Base-by-base conservation (phyloP, 2,113 vertebrate genomes). In the Protobothrops mucrosquamatus region DNA sequence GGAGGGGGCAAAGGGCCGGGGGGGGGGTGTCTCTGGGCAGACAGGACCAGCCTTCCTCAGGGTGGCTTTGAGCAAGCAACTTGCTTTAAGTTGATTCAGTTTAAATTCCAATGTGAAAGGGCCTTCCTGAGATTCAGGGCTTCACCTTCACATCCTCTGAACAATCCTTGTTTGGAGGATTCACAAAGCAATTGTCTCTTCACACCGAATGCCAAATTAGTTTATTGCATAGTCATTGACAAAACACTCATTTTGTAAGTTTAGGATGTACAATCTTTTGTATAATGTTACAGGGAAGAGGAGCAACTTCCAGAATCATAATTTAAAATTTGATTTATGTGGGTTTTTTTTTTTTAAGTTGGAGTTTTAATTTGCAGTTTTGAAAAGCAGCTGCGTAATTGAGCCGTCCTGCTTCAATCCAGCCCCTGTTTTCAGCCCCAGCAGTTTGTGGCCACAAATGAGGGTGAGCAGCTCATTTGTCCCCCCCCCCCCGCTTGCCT, bases 381-480 rank as follows among this genome's bases (percentile, higher is more conserved):
- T 94, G 95, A 92, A 87, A 56, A 61, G 23, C 34, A 39, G 4
- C 39, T 9, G 89, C 15, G 6, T 39, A 24, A 43, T 81, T 43
- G 9, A 61, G 56, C 59, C 88, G 93, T 91, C 92, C 97, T 96
- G 97, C 98, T 97, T 97, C 96, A 96, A 97, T 94, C 96, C 94
- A 97, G 94, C 95, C 95, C 96, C 90, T 96, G 94, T 95, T 96
- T 97, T 97, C 95, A 89, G 92, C 92, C 97, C 95, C 95, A 97
- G 97, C 88, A 85, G 97, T 97, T 97, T 95, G 97, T 91, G 94
- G 97, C 97, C 97, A 96, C 97, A 96, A 97, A 98, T 97, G 97
- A 97, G 97, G 97, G 98, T 96, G 96, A 98, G 98, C 98, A 98
- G 97, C 97, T 97, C 97, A 97, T 98, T 98, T 96, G 96, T 97